Base-by-base conservation (phyloP, 2,888 invertebrate genomes). In the Spicauda simplicius region DNA sequence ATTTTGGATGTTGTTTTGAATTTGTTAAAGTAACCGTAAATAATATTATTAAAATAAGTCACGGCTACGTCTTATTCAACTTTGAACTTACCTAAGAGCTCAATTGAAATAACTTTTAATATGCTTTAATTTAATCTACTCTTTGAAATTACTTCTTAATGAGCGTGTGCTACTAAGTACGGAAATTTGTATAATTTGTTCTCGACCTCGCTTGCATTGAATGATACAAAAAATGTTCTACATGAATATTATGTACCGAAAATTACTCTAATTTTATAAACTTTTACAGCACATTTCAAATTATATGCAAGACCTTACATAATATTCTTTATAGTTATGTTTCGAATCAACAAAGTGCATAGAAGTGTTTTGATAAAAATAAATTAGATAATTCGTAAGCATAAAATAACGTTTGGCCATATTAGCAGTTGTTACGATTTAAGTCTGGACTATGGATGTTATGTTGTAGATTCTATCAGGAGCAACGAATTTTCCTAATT, bases 161-260 rank as follows among this genome's bases (percentile, higher is more conserved):
- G 18, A 41, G 19, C 20, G 41, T 56, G 33, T 57, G 41, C 4
- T 2, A 16, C 37, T 57, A 6, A 57, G 57, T 19, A 37, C 18
- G 41, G 37, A 57, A 56, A 57, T 57, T 58, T 45, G 20, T 57
- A 41, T 57, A 57, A 57, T 57, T 57, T 37, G 57, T 57, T 41
- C 57, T 57, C 41, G 37, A 19, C 57, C 57, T 19, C 18, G 41
- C 41, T 57, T 57, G 57, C 41, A 41, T 41, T 41, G 30, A 57
- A 14, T 41, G 37, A 37, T 37, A 41, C 33, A 57, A 57, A 41
- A 14, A 41, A 14, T 41, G 14, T 14, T 14, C 41, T 41, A 41
- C 14, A 41, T 41, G 41, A 14, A 14, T 4, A 41, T 41, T 14
- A 41, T 41, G 14, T 41, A 10, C 41, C 12, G 14, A 41, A 41